These are phyloP conservation scores for Pterostichus madidus DNA, from an alignment of 2,888 invertebrate genomes.

Conservation along the genomic window DNA sequence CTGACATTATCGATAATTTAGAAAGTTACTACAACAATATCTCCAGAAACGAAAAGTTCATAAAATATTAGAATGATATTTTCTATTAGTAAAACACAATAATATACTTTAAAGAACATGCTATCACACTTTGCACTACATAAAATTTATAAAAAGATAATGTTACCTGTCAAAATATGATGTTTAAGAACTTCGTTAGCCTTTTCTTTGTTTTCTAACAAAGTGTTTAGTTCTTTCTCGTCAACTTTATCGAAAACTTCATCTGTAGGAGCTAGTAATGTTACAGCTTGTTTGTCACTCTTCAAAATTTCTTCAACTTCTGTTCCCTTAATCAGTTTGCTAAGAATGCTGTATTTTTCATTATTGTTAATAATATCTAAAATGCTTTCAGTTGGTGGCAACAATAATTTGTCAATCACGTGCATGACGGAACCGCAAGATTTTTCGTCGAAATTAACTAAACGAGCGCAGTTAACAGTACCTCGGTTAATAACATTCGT, in stretches of 20 bases:
- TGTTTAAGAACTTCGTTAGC: constrained; percentile 78
- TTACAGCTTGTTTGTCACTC: constrained; percentile 77
- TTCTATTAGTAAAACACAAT: background rate
- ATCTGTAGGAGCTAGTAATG: constrained; percentile 81
- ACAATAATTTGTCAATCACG: constrained; percentile 81
- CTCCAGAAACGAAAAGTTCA: too few species aligned
- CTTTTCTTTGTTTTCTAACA: constrained; percentile 77
- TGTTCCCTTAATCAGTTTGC: constrained; percentile 76
- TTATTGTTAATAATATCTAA: constrained; percentile 77
- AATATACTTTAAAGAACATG: background rate
- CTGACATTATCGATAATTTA: too few species aligned
- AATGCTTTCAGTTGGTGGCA: constrained; percentile 78
- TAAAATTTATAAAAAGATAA: too few species aligned
- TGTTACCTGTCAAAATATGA: constrained; percentile 79
- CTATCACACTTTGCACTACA: too few species aligned
- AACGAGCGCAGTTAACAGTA: constrained; percentile 84
- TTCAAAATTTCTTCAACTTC: constrained; percentile 78
- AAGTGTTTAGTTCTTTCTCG: constrained; percentile 76
- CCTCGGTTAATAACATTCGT: constrained; percentile 80
- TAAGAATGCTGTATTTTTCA: constrained; percentile 77
- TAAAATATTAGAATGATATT: too few species aligned
- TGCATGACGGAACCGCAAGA: constrained; percentile 85
- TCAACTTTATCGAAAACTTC: constrained; percentile 79
- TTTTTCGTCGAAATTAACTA: constrained; percentile 81
- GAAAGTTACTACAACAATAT: too few species aligned